Base-by-base conservation (phyloP, 2,797 vertebrate species). In the Enteromius afrohamiltoni region DNA sequence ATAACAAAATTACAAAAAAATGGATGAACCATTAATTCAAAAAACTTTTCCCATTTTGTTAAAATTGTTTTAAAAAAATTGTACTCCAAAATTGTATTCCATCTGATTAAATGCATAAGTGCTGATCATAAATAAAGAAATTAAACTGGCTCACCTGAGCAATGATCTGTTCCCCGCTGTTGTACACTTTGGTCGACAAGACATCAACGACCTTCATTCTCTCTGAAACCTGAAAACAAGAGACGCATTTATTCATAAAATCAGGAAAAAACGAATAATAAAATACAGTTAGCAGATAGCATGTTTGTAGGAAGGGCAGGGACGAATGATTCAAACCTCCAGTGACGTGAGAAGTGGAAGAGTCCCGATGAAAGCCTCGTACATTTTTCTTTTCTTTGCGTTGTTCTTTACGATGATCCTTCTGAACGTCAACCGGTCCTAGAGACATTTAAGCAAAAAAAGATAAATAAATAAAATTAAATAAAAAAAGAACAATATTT, bases 331-430 rank as follows among this genome's bases (percentile, higher is more conserved):
- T 87, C 93, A 94, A 90, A 98, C 98, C 94, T 99, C 98, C 93
- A 99, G 94, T 73, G 98, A 99, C 86, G 97, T 99, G 89, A 99
- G 96, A 88, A 99, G 96, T 58, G 98, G 98, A 88, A 99, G 92
- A 10, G 98, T 98, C 92, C 98, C 96, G 84, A 99, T 99, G 92
- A 99, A 99, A 79, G 95, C 96, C 93, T 99, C 98, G 87, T 99
- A 99, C 95, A 98, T 94, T 95, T 91, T 97, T 92, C 97, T 96
- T 92, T 99, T 99, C 95, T 97, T 98, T 89, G 98, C 98, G 89
- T 99, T 99, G 91, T 99, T 99, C 95, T 99, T 99, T 79, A 99
- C 96, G 93, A 99, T 99, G 92, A 99, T 99, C 93, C 98, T 97
- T 93, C 98, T 95, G 93, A 99, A 99, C 0, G 98, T 99, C 91